Evolutionary conservation across 2,888 invertebrate species (phyloP).

Genomic region (Patella ulyssiponensis): DNA sequence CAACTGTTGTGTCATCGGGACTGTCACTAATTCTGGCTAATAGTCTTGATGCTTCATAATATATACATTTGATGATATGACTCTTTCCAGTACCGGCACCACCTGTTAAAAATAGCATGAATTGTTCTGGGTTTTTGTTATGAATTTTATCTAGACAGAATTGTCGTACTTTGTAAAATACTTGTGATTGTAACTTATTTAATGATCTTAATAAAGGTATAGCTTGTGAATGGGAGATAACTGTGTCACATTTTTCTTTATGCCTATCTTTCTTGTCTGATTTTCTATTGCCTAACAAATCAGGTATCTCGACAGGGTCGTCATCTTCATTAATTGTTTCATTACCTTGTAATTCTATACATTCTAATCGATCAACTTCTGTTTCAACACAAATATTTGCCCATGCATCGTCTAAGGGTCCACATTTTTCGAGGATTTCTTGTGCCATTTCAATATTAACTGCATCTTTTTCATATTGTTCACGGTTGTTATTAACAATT

Average conservation of each 20-base stretch:
- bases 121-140: neutral
- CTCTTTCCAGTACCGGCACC: conserved; percentile 24
- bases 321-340: conserved; percentile 8
- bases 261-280: neutral
- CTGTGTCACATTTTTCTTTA: too few relatives aligned
- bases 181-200: conserved; percentile 18
- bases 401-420: conserved; percentile 18
- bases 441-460: neutral
- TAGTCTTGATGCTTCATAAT: conserved; percentile 23
- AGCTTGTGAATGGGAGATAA: neutral
- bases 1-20: conserved; percentile 18
- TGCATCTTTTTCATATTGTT: conserved; percentile 9
- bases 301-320: too few relatives aligned
- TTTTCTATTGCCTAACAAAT: conserved; percentile 1
- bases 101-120: conserved; percentile 24
- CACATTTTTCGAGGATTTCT: conserved; percentile 9
- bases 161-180: conserved; percentile 28
- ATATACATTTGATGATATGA: conserved; percentile 20
- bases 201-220: conserved; percentile 17
- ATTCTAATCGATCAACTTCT: conserved; percentile 8
- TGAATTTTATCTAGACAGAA: conserved; percentile 22
- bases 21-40: conserved; percentile 5
- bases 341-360: neutral
- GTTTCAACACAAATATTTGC: conserved; percentile 2
- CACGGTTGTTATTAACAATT: conserved; percentile 4